Evolutionary conservation across 2,888 invertebrate species (phyloP), one percentile per base, ranked within the genome.

Genomic region (Strigamia crassipes): DNA sequence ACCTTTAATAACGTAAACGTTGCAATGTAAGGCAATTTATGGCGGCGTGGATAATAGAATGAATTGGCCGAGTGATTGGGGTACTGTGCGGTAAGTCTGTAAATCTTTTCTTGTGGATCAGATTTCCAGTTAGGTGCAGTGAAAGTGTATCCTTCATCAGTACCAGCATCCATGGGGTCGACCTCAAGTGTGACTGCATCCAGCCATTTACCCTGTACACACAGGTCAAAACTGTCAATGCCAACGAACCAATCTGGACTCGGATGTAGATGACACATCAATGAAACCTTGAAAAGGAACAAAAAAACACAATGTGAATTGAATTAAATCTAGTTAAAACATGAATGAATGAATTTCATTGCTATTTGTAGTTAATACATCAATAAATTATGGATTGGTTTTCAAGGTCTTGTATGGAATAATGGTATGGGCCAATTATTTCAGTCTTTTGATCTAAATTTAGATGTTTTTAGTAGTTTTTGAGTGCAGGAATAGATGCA

Each of bases 121-220:
- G 96, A 95, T 81, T 95, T 94, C 96, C 97, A 97, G 90, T 96
- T 95, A 80, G 96, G 96, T n/a, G 97, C 94, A 21, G 96, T 96
- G 89, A 97, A 97, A 81, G 96, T 96, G 89, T 96, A 94, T 4
- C 97, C 97, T 88, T 95, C 95, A 90, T 97, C 96, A 73, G 96
- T 96, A 81, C 97, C 97, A 15, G 96, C 96, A 88, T 97, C 97
- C 85, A 96, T 89, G 0, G 96, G 96, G 88, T 95, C 94, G 89
- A 96, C 92, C 91, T 97, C 95, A 83, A 97, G 92, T 81, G 94
- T 94, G 83, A 96, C 93, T 84, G 93, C 93, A 88, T 95, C 95
- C 84, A 96, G 91, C 96, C 97, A 97, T 86, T 94, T 94, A 27
- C 95, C 96, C 85, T 94, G 94, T 81, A 94, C 93, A 88, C 97